Evolutionary conservation across 2,113 vertebrate species (phyloP).

Genomic region (Tichodroma muraria): DNA sequence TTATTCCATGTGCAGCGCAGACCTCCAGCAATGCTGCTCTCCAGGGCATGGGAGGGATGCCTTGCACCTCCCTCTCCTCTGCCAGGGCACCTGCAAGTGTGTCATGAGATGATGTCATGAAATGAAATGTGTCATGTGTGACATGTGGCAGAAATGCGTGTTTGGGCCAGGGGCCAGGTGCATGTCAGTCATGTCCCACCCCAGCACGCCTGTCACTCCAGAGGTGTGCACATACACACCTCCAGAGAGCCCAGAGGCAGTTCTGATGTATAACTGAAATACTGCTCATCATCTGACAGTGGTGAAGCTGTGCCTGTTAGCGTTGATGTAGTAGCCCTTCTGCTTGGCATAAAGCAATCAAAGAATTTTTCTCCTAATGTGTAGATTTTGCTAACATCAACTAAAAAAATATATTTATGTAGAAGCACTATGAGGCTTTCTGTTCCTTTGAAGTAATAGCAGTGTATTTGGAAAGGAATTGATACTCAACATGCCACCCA

Average conservation of each 20-base stretch:
- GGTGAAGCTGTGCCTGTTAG: neutral
- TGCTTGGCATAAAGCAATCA: neutral
- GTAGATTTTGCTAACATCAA: neutral
- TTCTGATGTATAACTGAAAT: neutral
- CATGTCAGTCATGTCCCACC: neutral
- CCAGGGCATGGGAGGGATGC: neutral
- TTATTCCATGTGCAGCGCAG: neutral
- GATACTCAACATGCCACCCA: neutral
- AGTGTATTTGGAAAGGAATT: neutral
- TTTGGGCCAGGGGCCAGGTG: neutral
- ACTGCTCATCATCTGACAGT: no score
- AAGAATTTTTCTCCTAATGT: neutral
- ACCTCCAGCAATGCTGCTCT: neutral
- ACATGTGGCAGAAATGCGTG: neutral
- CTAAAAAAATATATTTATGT: neutral
- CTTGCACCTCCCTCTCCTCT: neutral
- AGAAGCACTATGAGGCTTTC: neutral
- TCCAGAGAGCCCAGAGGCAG: neutral
- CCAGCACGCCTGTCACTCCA: neutral
- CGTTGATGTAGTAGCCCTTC: neutral
- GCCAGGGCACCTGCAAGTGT: neutral
- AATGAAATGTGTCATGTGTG: no score
- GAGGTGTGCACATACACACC: neutral
- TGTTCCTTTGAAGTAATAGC: neutral
- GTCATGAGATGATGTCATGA: no score